Percentiles rank a stretch among this genome's conserved stretches.
Evolutionary conservation across 2,113 vertebrate genomes (phyloP).

Genomic region (Lampris incognitus): DNA sequence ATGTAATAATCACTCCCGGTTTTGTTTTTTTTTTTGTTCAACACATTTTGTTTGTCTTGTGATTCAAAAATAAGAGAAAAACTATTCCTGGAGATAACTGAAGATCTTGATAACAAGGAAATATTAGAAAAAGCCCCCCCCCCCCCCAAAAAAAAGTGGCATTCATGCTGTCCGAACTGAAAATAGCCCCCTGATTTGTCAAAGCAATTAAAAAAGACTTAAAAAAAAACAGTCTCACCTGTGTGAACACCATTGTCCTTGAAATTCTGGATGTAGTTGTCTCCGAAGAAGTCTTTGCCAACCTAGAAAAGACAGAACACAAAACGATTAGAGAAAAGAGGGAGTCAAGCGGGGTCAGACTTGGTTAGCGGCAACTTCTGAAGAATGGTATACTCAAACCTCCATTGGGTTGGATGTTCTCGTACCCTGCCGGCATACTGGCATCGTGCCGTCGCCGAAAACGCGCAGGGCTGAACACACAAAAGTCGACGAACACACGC

Average conservation of each 20-base stretch:
- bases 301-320: slow-evolving; percentile 87
- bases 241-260: slow-evolving; percentile 90
- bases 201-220: slow-evolving; percentile 1
- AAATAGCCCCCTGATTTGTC: slow-evolving; percentile 51
- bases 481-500: slow-evolving; percentile 70
- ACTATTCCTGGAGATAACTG: too few relatives aligned
- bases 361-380: slow-evolving; percentile 82
- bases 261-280: slow-evolving; percentile 94
- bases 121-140: too few relatives aligned
- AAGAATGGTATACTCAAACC: slow-evolving; percentile 76
- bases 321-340: slow-evolving; percentile 75
- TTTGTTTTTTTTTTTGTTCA: too few relatives aligned
- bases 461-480: slow-evolving; percentile 75
- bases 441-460: slow-evolving; percentile 77
- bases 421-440: slow-evolving; percentile 80
- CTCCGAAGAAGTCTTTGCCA: slow-evolving; percentile 96
- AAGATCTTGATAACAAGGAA: too few relatives aligned
- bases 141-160: slow-evolving; percentile 10
- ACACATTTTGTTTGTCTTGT: too few relatives aligned
- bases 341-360: slow-evolving; percentile 76
- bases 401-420: slow-evolving; percentile 77
- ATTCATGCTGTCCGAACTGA: slow-evolving; percentile 30
- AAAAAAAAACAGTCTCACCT: slow-evolving; percentile 82
- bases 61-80: too few relatives aligned
- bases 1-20: slow-evolving; percentile 2